phyloP scores from a whole-genome alignment of 2,113 vertebrate species.

The Trogon melanurus region DNA sequence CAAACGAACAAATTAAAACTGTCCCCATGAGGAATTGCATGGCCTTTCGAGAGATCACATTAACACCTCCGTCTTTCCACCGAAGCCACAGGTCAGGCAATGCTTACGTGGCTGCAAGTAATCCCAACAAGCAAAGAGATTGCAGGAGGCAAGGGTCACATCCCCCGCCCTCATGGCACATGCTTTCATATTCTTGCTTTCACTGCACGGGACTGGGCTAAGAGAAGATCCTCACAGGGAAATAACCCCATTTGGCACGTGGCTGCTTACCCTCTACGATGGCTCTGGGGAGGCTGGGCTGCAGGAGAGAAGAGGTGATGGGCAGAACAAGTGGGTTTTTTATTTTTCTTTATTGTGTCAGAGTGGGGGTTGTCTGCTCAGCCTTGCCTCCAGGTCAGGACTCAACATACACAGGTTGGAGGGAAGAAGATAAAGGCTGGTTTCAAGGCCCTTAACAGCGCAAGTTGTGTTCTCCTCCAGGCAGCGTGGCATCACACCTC shows the following conservation, averaged over 20 bases:
- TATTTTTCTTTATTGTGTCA: neutral
- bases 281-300: neutral
- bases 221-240: neutral
- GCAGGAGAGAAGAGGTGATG: neutral
- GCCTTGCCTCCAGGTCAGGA: neutral
- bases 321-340: neutral
- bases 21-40: fast-evolving
- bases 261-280: neutral
- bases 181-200: neutral
- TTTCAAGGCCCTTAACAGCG: constrained; percentile 12
- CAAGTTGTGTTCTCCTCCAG: constrained; percentile 7
- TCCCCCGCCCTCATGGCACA: neutral
- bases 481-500: neutral
- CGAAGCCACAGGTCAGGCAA: neutral
- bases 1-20: neutral
- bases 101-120: neutral
- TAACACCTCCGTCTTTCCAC: neutral
- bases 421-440: neutral
- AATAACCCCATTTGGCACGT: fast-evolving
- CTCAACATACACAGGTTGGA: neutral
- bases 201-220: neutral
- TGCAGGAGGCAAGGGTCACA: neutral
- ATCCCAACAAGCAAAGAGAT: neutral
- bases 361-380: neutral
- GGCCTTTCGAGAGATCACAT: neutral